Base-by-base conservation (phyloP, 2,797 vertebrate species). In the Onychomys torridus region DNA sequence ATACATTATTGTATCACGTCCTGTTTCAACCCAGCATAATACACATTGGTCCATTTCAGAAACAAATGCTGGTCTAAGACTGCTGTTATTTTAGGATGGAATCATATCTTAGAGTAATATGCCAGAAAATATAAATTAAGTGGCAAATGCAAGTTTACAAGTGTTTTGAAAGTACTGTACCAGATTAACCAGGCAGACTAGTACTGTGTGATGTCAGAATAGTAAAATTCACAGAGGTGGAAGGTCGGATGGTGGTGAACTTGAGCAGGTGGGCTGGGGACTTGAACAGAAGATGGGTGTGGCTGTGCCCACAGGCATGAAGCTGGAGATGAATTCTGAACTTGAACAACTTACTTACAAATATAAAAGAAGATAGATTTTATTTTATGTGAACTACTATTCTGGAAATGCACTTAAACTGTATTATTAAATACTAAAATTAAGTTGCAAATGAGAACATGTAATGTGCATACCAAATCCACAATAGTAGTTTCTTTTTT, bases 111-210 rank as follows among this genome's bases (percentile, higher is more conserved):
- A 75, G 21, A 65, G 67, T 40, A 81, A 71, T 43, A 52, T 27
- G 23, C 49, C 52, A 91, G 76, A 17, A 91, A 63, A 91, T 55
- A 40, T 21, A 91, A 86, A 91, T 73, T n/a, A 91, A 46, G 59
- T 55, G 14, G 21, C 34, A 7, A 86, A 63, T 78, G 29, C 49
- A 94, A 78, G 25, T 57, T 49, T 86, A 52, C 57, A 14, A 37
- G 34, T 59, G 65, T 29, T 81, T 87, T 65, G 61, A 21, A 63
- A 87, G 49, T 87, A 81, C 83, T 46, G 49, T 12, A 59, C 52
- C 67, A 43, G 37, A n/a, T 10, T 78, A 93, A 27, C 75, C 14
- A 49, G 91, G 59, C 37, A 71, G n/a, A 69, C 37, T 2, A 34
- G 46, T 16, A 9, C 55, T 89, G 75, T 77, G 52, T 29, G 63